Base-by-base conservation (phyloP, 2,113 vertebrate genomes). In the Pelobates fuscus region DNA sequence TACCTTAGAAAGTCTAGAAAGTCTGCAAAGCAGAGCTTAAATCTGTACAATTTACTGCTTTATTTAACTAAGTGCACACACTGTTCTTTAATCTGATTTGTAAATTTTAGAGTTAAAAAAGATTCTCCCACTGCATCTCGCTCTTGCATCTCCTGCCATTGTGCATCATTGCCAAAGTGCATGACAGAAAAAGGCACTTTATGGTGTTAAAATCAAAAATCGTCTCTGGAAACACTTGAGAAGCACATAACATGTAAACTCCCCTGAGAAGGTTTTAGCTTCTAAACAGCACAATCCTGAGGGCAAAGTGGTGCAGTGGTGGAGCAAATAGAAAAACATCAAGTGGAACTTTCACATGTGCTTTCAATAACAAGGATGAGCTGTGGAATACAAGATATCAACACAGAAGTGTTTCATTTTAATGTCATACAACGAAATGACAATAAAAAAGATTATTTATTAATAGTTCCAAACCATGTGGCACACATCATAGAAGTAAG, bases 151-250 rank as follows among this genome's bases (percentile, higher is more conserved):
- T 68, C 57, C 73, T 77, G 73, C 73, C 73, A 77, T 68, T 64
- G 46, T 77, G 73, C 73, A 77, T 77, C 73, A 77, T 77, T 77
- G 63, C 64, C 64, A 77, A 77, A 77, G 73, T 77, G 73, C 73
- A 77, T 68, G 73, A 77, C 73, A 77, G 73, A 77, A 68, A 68
- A 77, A 77, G 73, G 73, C 73, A 77, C 73, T 77, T 77, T 77
- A 55, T 77, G 73, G 73, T 77, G 73, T 77, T 77, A 77, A 77
- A 77, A 77, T 68, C 73, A 77, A 43, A 68, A 67, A 76, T 67
- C 41, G 65, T 77, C 65, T 77, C 65, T 77, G 65, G 43, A 77
- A 77, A 77, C 73, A 77, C 65, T 77, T 52, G 73, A 77, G 64
- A 77, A 61, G 73, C 64, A 52, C 43, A 77, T 68, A 77, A 61